These are phyloP conservation scores for Tetanocera ferruginea DNA, from an alignment of 2,888 invertebrate species.

Conservation along the genomic window DNA sequence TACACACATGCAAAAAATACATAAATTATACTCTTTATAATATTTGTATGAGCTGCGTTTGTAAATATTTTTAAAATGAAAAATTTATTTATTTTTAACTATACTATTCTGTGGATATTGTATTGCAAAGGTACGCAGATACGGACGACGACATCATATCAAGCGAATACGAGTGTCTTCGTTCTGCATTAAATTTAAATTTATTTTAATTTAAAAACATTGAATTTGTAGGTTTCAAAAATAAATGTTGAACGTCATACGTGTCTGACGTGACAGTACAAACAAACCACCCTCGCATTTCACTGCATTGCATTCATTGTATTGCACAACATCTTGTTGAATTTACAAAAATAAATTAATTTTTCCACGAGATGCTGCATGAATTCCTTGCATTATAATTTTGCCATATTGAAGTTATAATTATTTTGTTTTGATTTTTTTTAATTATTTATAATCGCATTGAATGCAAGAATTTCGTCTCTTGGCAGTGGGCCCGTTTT, in stretches of 20 bases:
- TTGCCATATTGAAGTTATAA: not conserved
- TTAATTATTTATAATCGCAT: not conserved
- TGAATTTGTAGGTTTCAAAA: not conserved
- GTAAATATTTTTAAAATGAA: constrained; percentile 48
- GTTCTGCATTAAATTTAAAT: constrained; percentile 23
- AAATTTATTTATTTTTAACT: constrained; percentile 47
- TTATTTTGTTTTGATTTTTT: not conserved
- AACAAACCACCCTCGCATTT: constrained; percentile 2
- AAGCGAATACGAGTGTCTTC: constrained; percentile 31
- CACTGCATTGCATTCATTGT: not conserved
- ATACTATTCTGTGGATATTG: constrained; percentile 38
- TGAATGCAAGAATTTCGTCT: not conserved
- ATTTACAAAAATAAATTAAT: not conserved
- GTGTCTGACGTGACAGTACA: not conserved
- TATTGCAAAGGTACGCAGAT: constrained; percentile 41
- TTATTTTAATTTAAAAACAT: not conserved
- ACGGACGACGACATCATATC: constrained; percentile 40
- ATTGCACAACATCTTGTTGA: not conserved
- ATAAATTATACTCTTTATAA: no score
- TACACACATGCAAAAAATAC: constrained; percentile 21
- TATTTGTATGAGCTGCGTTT: constrained; percentile 27
- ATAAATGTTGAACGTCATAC: not conserved
- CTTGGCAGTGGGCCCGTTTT: not conserved
- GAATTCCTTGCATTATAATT: not conserved
- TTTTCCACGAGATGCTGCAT: not conserved